Conservation (phyloP, 2,888 invertebrate genomes). For the Tenthredo notha region DNA sequence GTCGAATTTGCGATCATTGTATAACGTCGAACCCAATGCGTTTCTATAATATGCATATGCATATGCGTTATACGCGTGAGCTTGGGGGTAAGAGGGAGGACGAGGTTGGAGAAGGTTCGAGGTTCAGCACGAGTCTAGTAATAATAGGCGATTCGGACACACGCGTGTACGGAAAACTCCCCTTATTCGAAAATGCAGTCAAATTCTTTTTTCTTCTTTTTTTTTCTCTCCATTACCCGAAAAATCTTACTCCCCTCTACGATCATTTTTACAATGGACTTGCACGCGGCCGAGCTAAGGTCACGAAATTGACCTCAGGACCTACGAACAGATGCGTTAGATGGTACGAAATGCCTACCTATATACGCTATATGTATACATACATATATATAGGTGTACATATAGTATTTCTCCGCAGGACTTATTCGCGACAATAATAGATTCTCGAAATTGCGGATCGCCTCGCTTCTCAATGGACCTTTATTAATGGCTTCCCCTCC, state of each 20-base stretch:
- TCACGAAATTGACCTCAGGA: constrained; percentile 70
- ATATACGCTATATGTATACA: neutral
- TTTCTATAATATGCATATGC: constrained; percentile 1
- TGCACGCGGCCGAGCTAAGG: constrained; percentile 65
- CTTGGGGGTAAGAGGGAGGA: neutral
- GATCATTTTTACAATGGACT: constrained; percentile 30
- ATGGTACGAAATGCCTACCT: constrained; percentile 3
- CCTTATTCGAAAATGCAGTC: neutral
- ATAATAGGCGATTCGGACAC: constrained; percentile 42
- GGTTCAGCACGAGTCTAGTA: neutral
- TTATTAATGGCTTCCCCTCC: neutral
- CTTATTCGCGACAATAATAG: neutral
- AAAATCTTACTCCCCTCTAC: constrained; percentile 65
- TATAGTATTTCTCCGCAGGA: neutral
- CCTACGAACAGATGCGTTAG: constrained; percentile 63
- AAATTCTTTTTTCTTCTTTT: constrained; percentile 56
- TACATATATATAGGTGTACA: too few species aligned
- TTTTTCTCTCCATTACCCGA: constrained; percentile 62
- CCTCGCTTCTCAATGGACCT: neutral
- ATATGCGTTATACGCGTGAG: neutral
- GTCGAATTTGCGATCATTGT: constrained; percentile 19
- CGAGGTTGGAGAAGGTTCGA: neutral
- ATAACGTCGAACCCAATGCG: neutral
- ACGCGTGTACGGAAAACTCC: neutral
- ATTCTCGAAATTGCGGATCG: too few species aligned